Evolutionary conservation across 37 sponge, comb jelly and placozoan species (phyloP).

Genomic region (Trichoplax adhaerens): DNA sequence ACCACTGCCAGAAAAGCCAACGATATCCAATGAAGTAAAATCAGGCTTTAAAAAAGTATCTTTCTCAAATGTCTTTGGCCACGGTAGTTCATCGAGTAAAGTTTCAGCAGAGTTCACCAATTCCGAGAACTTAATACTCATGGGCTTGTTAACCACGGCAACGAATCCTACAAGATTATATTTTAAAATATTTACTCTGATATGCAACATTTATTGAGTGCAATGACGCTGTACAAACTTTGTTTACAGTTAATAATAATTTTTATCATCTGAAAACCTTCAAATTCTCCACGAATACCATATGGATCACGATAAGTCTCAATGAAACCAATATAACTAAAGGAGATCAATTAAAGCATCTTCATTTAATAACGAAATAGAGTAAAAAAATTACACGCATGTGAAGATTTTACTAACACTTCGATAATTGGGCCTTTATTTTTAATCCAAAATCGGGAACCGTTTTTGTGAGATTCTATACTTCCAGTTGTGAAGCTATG

Average conservation of each 20-base stretch:
- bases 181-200: no score
- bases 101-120: slow-evolving; percentile 52
- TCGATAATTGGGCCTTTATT: slow-evolving; percentile 79
- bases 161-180: slow-evolving; percentile 51
- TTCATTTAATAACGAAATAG: neutral
- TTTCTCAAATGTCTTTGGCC: slow-evolving; percentile 70
- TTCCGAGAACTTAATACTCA: slow-evolving; percentile 64
- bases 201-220: no score
- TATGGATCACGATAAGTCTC: slow-evolving; percentile 82
- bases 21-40: slow-evolving; percentile 80
- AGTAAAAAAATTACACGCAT: neutral
- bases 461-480: slow-evolving; percentile 56
- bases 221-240: no score
- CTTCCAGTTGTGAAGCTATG: slow-evolving; percentile 59
- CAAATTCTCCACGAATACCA: slow-evolving; percentile 83
- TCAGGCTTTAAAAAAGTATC: slow-evolving; percentile 68
- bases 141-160: slow-evolving; percentile 75
- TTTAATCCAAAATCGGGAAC: slow-evolving; percentile 70
- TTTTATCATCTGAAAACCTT: slow-evolving; percentile 27
- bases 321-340: slow-evolving; percentile 87
- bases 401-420: slow-evolving; percentile 21
- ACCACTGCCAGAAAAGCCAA: slow-evolving; percentile 65
- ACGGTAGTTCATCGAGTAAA: slow-evolving; percentile 46
- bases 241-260: no score
- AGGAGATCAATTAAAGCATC: slow-evolving; percentile 1